phyloP scores from a whole-genome alignment of 2,113 vertebrate genomes.

The Picathartes gymnocephalus region DNA sequence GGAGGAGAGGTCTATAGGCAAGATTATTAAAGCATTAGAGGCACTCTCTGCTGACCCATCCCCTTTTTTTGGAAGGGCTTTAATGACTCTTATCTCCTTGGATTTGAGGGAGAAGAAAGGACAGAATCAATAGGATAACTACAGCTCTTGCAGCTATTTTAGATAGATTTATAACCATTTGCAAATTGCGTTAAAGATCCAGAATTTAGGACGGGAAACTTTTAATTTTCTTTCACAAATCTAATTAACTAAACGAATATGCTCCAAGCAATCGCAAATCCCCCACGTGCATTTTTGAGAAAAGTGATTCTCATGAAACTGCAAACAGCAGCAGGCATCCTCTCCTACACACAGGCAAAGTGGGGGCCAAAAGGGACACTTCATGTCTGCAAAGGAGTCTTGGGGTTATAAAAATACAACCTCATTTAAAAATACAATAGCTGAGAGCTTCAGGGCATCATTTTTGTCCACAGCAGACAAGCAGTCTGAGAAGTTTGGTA shows the following conservation, averaged over 20 bases:
- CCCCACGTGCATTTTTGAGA: background rate
- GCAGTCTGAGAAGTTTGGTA: background rate
- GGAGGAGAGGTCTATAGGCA: background rate
- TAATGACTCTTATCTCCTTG: background rate
- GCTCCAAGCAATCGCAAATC: conserved; percentile 1
- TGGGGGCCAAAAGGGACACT: background rate
- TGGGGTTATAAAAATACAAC: background rate
- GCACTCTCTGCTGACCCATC: background rate
- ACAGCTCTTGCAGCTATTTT: background rate
- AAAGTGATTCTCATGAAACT: background rate
- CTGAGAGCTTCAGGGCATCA: background rate
- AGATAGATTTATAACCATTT: background rate
- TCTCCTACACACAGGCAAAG: background rate
- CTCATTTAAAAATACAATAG: background rate
- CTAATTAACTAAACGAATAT: conserved; percentile 36
- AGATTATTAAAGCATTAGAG: background rate
- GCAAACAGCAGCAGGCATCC: background rate
- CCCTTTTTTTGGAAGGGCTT: background rate
- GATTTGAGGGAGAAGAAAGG: background rate
- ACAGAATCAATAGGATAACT: background rate
- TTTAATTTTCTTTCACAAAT: conserved; percentile 14
- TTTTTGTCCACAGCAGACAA: background rate
- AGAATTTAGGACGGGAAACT: conserved; percentile 14
- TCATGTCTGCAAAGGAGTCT: background rate
- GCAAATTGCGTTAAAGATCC: background rate